phyloP scores from a whole-genome alignment of 2,888 invertebrate genomes.

The Philereme vetulata region DNA sequence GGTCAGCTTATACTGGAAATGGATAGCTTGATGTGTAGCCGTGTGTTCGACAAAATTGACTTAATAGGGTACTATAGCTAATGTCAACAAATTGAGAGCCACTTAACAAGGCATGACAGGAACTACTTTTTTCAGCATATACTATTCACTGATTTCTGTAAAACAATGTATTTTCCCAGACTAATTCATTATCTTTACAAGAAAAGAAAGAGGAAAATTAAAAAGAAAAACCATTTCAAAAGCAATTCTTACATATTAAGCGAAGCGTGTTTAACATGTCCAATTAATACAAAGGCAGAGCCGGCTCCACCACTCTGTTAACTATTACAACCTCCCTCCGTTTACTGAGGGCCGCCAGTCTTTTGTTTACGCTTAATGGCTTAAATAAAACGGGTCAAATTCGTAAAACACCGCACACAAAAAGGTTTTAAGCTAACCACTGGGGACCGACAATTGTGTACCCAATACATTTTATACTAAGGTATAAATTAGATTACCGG shows the following conservation, averaged over 20 bases:
- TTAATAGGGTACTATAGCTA: neutral
- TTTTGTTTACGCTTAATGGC: conserved; percentile 82
- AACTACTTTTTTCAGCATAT: neutral
- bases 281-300: conserved; percentile 75
- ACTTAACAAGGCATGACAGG: too few species aligned
- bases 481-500: conserved; percentile 59
- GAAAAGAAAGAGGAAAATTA: conserved; percentile 49
- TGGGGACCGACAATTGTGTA: conserved; percentile 52
- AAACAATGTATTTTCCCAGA: conserved; percentile 24
- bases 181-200: conserved; percentile 36
- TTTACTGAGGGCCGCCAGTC: conserved; percentile 71
- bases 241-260: conserved; percentile 71
- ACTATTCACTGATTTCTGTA: conserved; percentile 24
- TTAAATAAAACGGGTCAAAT: conserved; percentile 81
- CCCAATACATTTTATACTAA: conserved; percentile 59
- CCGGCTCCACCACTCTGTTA: conserved; percentile 68
- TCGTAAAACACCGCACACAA: conserved; percentile 67
- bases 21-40: too few species aligned
- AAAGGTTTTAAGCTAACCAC: conserved; percentile 67
- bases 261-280: conserved; percentile 76
- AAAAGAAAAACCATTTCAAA: conserved; percentile 54
- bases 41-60: too few species aligned
- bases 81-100: neutral
- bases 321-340: conserved; percentile 75
- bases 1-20: too few species aligned